Evolutionary conservation across 2,888 invertebrate genomes (phyloP), one percentile per base, ranked within the genome.

Genomic region (Temnothorax unifasciatus): DNA sequence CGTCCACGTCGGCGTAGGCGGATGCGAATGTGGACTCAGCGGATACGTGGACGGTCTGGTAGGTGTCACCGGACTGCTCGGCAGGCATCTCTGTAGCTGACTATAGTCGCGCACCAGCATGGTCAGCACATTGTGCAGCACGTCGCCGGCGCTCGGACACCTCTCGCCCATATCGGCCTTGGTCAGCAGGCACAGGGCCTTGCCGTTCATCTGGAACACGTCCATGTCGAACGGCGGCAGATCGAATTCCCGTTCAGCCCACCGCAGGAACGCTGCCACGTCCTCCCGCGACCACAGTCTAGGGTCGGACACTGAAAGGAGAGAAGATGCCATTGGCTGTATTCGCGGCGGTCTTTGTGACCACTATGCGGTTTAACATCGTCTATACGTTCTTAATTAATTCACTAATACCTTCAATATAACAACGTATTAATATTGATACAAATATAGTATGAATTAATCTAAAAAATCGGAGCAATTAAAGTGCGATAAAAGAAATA

Each of bases 201-300:
- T 99, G 96, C 99, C 99, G 95, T 99, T 99, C 98, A 99, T 99
- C 96, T 98, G 98, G 95, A 99, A 99, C 95, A 98, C 97, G 93
- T 99, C 98, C 96, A 98, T 97, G 94, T 98, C 98, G 94, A 99
- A 97, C 91, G 97, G 97, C 76, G 98, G 98, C 90, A 99, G 95
- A 95, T 98, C 98, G 94, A 98, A 99, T 95, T 98, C 98, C 89
- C 98, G 96, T 95, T 99, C 98, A 90, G 98, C 98, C 97, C 98
- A 99, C 93, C 97, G 97, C 73, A 99, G 95, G 95, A 99, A 99
- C 77, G 97, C 96, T 66, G 96, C 96, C 29, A 99, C 99, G 94
- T 99, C 98, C 90, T 98, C 98, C 90, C 99, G 96, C 82, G 97
- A 97, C 99, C 99, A 99, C 71, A 98, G 95, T 92, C 98, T 96